These are phyloP conservation scores for Sipha flava DNA, from an alignment of 1,140 invertebrate genomes.

Conservation along the genomic window DNA sequence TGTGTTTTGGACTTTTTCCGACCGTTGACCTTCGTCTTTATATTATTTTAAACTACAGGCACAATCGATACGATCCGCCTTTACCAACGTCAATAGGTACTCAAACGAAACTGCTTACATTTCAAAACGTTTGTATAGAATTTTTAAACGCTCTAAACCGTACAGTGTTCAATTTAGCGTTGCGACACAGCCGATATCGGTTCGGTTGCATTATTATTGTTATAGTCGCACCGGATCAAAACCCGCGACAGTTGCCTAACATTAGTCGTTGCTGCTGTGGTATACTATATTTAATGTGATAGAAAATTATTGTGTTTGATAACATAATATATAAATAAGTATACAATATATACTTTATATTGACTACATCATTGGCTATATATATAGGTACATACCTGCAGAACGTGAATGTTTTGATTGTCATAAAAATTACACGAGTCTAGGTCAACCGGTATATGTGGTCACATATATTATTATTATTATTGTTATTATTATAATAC, in stretches of 20 bases:
- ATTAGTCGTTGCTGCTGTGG: neutral
- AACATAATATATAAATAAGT: too few relatives aligned
- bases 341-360: too few relatives aligned
- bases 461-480: neutral
- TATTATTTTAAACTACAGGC: too few relatives aligned
- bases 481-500: neutral
- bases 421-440: neutral
- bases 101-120: constrained; percentile 7
- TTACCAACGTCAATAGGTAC: neutral
- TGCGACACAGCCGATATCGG: neutral
- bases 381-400: too few relatives aligned
- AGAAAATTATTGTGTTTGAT: too few relatives aligned
- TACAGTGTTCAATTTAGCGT: neutral
- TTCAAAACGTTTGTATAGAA: constrained; percentile 12
- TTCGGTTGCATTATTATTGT: neutral
- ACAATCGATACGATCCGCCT: too few relatives aligned
- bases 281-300: neutral
- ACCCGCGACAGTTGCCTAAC: constrained; percentile 5
- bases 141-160: neutral
- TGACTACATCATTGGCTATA: too few relatives aligned
- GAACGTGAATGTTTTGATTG: neutral
- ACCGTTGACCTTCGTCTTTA: too few relatives aligned
- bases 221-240: neutral
- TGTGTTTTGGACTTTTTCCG: too few relatives aligned
- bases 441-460: too few relatives aligned